Percentiles rank a stretch among this genome's conserved stretches.
Evolutionary conservation across 2,888 invertebrate genomes (phyloP).

Genomic region (Parascotia fuliginaria): DNA sequence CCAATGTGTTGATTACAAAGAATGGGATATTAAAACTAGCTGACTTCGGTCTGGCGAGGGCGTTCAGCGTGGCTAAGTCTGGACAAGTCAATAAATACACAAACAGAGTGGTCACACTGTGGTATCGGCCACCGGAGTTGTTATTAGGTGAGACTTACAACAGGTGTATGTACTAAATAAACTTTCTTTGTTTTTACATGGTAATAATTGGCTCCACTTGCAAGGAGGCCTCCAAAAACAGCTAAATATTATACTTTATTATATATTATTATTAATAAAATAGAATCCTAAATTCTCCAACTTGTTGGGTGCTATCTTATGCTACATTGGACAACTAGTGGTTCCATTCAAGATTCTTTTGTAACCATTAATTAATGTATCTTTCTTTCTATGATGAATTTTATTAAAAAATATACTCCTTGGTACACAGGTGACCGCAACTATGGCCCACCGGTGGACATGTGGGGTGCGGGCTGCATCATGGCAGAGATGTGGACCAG

Average conservation of each 20-base stretch:
- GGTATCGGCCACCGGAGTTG: slow-evolving; percentile 92
- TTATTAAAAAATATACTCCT: background rate
- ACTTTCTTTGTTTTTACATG: too few species aligned
- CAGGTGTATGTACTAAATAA: too few species aligned
- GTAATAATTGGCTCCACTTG: too few species aligned
- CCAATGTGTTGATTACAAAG: slow-evolving; percentile 98
- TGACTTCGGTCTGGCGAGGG: slow-evolving; percentile 98
- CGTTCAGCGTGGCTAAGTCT: slow-evolving; percentile 95
- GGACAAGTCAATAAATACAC: slow-evolving; percentile 94
- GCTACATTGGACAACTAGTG: too few species aligned
- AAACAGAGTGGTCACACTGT: slow-evolving; percentile 98
- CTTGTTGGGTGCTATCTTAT: too few species aligned
- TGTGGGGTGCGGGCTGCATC: slow-evolving; percentile 99
- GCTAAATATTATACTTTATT: too few species aligned
- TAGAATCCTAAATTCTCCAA: too few species aligned
- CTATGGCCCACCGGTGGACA: slow-evolving; percentile 98
- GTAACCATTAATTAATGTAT: too few species aligned
- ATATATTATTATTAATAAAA: too few species aligned
- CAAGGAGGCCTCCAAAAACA: too few species aligned
- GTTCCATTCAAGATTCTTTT: too few species aligned
- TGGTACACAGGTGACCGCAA: slow-evolving; percentile 91
- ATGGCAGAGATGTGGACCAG: slow-evolving; percentile 99
- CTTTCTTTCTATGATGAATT: too few species aligned
- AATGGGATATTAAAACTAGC: slow-evolving; percentile 97
- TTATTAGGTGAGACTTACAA: slow-evolving; percentile 76